Base-by-base conservation (phyloP, 53 echinoderm and acorn worm species). In the Temnopleurus reevesii region DNA sequence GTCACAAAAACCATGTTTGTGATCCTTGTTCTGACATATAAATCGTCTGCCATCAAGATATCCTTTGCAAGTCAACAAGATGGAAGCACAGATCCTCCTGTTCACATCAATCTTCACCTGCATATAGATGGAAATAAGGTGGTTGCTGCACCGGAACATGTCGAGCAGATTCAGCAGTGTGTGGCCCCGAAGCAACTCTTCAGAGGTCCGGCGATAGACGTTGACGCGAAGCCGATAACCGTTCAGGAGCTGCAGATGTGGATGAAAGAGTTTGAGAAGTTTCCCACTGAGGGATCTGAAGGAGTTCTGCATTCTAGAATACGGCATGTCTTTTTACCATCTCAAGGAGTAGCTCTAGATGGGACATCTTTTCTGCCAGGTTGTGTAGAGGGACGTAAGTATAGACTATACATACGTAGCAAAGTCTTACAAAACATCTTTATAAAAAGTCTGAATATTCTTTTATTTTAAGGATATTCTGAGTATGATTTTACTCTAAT, bases 31-130 rank as follows among this genome's bases (percentile, higher is more conserved):
- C 33, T 35, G 5, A 30, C 19, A n/a, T n/a, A 7, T 9, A 19
- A 55, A 29, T 82, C 55, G 35, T 33, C 55, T 82, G 85, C 85
- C 26, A 47, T 58, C 45, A 58, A 85, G 27, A 59, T 58, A 44
- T 59, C 60, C 1, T 31, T 59, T 36, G 85, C 85, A 23, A 38
- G 25, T 12, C 82, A 82, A 21, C 55, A 82, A 53, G 34, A 82
- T 35, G 85, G 60, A 58, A 28, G 45, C 60, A 47, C 55, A 12
- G 21, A 82, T 1, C 33, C 85, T 18, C 84, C 85, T 58, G 85
- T 85, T 59, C 85, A 85, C 26, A 85, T 85, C 59, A 85, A 85
- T 59, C 57, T 85, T 13, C 85, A 85, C 45, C 44, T 85, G 30
- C 85, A 85, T 60, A 35, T 85, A 60, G 60, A 85, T 23, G 85